phyloP scores from a whole-genome alignment of 1,140 invertebrate genomes.

The Drosophila suzukii region DNA sequence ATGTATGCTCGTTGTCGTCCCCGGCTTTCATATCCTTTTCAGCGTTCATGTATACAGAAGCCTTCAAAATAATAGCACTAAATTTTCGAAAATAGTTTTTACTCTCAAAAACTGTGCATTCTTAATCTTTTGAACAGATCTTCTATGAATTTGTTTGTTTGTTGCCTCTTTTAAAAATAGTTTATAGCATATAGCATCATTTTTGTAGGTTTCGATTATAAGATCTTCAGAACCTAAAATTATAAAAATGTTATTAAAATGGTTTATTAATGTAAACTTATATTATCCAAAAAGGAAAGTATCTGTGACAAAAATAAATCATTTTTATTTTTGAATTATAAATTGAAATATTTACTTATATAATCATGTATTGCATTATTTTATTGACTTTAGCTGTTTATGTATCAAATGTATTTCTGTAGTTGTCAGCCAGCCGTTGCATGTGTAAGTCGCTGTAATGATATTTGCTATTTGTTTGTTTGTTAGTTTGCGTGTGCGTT shows the following conservation, averaged over 20 bases:
- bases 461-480: conserved; percentile 70
- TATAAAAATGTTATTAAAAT: too few species aligned
- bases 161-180: too few species aligned
- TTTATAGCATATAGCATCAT: too few species aligned
- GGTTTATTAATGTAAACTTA: too few species aligned
- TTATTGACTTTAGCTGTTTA: not conserved
- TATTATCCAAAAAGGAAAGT: too few species aligned
- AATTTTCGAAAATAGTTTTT: not conserved
- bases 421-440: conserved; percentile 70
- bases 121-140: too few species aligned
- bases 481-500: conserved; percentile 67
- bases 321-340: too few species aligned
- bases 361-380: not conserved
- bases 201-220: too few species aligned
- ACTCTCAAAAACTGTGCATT: not conserved
- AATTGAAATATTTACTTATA: not conserved
- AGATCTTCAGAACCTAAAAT: too few species aligned
- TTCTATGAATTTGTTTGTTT: too few species aligned
- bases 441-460: conserved; percentile 79
- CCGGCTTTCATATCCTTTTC: conserved; percentile 77
- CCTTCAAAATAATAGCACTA: not conserved
- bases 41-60: conserved; percentile 49
- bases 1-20: conserved; percentile 75
- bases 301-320: too few species aligned
- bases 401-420: conserved; percentile 41